A percentile compares a stretch with the other conserved stretches of the same genome.
phyloP scores from a whole-genome alignment of 2,888 invertebrate species.

The Coremacera marginata region DNA sequence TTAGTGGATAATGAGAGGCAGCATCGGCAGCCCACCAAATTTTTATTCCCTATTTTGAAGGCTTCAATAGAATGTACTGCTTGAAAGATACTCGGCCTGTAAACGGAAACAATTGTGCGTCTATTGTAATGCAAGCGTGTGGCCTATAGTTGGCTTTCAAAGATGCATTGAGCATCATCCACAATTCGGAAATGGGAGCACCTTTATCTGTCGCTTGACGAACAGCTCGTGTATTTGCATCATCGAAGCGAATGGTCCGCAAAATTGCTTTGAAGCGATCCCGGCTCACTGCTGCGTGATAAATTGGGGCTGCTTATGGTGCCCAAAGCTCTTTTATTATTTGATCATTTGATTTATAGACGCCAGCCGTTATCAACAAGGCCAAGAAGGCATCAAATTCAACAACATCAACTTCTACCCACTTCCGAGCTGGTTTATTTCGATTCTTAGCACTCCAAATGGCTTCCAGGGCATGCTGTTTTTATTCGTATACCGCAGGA shows the following conservation, averaged over 20 bases:
- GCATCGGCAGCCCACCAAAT: conserved; percentile 53
- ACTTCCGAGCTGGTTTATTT: no score
- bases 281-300: background rate
- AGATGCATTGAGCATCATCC: no score
- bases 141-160: background rate
- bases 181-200: no score
- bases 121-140: conserved; percentile 43
- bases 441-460: no score
- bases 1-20: no score
- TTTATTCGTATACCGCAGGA: no score
- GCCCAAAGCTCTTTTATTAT: background rate
- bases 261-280: no score
- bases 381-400: no score
- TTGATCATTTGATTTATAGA: background rate
- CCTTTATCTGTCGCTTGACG: background rate
- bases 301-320: background rate
- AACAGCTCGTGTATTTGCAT: background rate
- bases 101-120: conserved; percentile 51
- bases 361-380: background rate
- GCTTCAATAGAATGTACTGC: no score
- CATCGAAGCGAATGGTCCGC: conserved; percentile 2
- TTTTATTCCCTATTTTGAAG: conserved; percentile 53
- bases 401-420: no score
- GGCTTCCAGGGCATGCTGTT: no score
- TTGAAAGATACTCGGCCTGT: conserved; percentile 50